Percentiles rank a stretch among this genome's conserved stretches.
Evolutionary conservation across 2,888 invertebrate species (phyloP).

Genomic region (Drosophila rubida): DNA sequence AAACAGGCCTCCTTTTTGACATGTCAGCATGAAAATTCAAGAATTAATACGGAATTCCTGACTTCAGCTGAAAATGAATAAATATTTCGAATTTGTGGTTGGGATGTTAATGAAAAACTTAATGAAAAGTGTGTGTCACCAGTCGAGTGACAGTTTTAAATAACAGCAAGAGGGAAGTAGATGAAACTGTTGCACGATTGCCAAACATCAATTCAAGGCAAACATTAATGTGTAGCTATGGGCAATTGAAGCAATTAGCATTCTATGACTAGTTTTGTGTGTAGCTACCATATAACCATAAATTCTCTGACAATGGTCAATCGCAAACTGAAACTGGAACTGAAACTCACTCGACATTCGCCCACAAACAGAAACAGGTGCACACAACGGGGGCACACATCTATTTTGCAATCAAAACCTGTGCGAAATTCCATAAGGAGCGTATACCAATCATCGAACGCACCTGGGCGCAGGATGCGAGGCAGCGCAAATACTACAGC

Average conservation of each 20-base stretch:
- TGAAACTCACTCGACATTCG: slow-evolving; percentile 14
- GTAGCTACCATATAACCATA: slow-evolving; percentile 68
- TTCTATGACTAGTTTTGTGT: no score
- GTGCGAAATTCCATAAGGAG: slow-evolving; percentile 91
- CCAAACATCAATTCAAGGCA: slow-evolving; percentile 11
- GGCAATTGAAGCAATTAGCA: slow-evolving; percentile 64
- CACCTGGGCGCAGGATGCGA: slow-evolving; percentile 92
- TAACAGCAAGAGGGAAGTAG: not conserved
- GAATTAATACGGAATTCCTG: not conserved
- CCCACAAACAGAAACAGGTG: slow-evolving; percentile 52
- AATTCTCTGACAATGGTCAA: slow-evolving; percentile 56
- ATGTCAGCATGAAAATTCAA: not conserved
- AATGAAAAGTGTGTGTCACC: not conserved
- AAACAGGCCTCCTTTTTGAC: no score
- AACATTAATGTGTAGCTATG: slow-evolving; percentile 18
- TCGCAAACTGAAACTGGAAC: slow-evolving; percentile 34
- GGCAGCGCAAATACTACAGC: slow-evolving; percentile 92
- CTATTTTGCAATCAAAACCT: slow-evolving; percentile 95
- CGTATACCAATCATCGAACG: slow-evolving; percentile 91
- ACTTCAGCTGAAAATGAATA: not conserved
- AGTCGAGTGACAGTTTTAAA: slow-evolving; percentile 1
- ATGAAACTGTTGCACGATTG: not conserved
- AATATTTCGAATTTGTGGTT: not conserved
- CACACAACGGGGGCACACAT: slow-evolving; percentile 70
- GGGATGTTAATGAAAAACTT: not conserved